A percentile compares a stretch with the other conserved stretches of the same genome.
These are phyloP conservation scores for Labeo rohita DNA, from an alignment of 2,113 vertebrate genomes.

Conservation along the genomic window DNA sequence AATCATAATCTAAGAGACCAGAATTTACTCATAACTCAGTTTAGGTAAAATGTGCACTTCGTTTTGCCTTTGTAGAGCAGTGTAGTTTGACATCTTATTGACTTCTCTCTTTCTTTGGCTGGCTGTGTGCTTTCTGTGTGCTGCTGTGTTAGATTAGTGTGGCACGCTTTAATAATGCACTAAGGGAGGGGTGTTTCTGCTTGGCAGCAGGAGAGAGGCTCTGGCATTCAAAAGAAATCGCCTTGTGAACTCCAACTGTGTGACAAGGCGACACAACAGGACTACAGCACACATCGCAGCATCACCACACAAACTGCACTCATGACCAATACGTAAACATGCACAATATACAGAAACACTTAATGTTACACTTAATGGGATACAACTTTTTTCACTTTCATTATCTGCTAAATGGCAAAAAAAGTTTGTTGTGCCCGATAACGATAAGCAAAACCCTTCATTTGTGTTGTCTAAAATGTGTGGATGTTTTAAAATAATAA, in stretches of 20 bases:
- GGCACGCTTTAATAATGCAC: conserved; percentile 54
- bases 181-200: conserved; percentile 26
- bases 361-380: no score
- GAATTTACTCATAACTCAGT: background rate
- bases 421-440: background rate
- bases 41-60: background rate
- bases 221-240: conserved; percentile 50
- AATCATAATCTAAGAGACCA: background rate
- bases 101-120: conserved; percentile 4
- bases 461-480: background rate
- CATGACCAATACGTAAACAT: conserved; percentile 4
- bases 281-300: conserved; percentile 32
- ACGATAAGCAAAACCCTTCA: background rate
- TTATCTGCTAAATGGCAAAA: background rate
- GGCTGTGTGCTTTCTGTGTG: conserved; percentile 10
- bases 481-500: no score
- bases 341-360: background rate
- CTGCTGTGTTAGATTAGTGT: conserved; percentile 51
- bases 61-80: background rate
- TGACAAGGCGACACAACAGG: conserved; percentile 49
- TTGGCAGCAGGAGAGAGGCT: conserved; percentile 39
- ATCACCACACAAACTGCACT: background rate
- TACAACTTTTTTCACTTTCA: background rate
- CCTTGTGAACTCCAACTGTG: conserved; percentile 50
- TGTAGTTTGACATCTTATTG: background rate